These are phyloP conservation scores for Psophia crepitans DNA, from an alignment of 2,113 vertebrate genomes.

Conservation along the genomic window DNA sequence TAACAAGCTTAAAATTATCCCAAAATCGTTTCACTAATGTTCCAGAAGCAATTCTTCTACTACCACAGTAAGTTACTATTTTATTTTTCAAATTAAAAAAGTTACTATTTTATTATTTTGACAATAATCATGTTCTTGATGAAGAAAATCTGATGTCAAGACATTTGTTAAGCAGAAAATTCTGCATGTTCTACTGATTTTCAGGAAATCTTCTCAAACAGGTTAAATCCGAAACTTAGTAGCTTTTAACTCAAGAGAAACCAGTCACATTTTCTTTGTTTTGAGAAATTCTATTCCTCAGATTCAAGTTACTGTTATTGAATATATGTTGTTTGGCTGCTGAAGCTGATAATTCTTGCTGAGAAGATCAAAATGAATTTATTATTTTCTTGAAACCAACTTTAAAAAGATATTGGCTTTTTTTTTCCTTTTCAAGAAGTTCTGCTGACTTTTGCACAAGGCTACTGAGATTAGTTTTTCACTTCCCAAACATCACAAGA, in stretches of 20 bases:
- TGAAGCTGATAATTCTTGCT: neutral
- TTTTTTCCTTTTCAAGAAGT: neutral
- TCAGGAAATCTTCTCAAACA: neutral
- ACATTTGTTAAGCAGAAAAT: neutral
- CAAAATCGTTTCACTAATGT: constrained; percentile 83
- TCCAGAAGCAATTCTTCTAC: constrained; percentile 80
- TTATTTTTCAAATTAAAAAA: constrained; percentile 46
- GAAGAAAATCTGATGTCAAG: neutral
- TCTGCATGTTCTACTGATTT: neutral
- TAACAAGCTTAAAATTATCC: constrained; percentile 87
- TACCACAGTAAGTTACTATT: constrained; percentile 86
- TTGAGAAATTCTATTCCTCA: neutral
- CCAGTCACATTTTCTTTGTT: neutral
- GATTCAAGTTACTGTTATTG: neutral
- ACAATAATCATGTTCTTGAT: neutral
- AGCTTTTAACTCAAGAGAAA: neutral
- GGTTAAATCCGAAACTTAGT: neutral
- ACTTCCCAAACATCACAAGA: neutral
- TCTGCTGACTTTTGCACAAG: neutral
- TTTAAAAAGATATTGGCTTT: neutral
- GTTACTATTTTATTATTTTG: constrained; percentile 60
- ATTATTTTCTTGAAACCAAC: neutral
- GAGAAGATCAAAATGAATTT: neutral
- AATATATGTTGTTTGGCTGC: neutral
- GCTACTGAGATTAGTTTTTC: neutral